Evolutionary conservation across 2,113 vertebrate species (phyloP).

Genomic region (Cheilinus undulatus): DNA sequence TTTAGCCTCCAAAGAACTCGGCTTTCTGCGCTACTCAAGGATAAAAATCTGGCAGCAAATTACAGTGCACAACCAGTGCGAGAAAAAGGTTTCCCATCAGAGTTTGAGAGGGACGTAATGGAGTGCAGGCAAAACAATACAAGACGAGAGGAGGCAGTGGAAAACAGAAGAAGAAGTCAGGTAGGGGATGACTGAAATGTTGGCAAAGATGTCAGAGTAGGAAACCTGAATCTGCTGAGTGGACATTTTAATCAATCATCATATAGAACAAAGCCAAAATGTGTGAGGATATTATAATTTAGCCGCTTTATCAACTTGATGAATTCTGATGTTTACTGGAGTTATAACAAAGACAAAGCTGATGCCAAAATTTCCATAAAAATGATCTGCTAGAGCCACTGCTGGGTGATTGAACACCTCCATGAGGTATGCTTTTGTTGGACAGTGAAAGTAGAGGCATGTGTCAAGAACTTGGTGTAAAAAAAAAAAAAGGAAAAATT

Average conservation of each 20-base stretch:
- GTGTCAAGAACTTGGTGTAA: too few species aligned
- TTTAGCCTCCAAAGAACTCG: constrained; percentile 3
- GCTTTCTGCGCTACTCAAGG: constrained; percentile 11
- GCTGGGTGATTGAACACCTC: too few species aligned
- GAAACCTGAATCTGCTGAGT: constrained; percentile 31
- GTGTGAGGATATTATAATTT: constrained; percentile 14
- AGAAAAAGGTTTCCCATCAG: constrained; percentile 44
- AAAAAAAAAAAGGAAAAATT: too few species aligned
- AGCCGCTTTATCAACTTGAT: constrained; percentile 12
- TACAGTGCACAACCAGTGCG: constrained; percentile 22
- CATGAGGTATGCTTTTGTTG: too few species aligned
- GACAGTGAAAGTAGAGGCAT: too few species aligned
- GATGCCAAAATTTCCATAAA: too few species aligned
- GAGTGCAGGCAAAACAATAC: constrained; percentile 19
- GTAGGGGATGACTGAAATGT: constrained; percentile 4
- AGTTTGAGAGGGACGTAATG: constrained; percentile 38
- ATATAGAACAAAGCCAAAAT: not conserved
- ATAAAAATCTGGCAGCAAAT: constrained; percentile 37
- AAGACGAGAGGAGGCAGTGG: not conserved
- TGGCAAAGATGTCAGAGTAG: constrained; percentile 11
- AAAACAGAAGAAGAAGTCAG: not conserved
- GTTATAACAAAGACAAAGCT: too few species aligned
- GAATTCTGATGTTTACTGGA: too few species aligned
- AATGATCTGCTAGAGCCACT: too few species aligned
- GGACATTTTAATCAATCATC: constrained; percentile 9